A percentile compares a stretch with the other conserved stretches of the same genome.
Conservation (phyloP, 2,888 invertebrate genomes). For the Dichetophora obliterata region DNA sequence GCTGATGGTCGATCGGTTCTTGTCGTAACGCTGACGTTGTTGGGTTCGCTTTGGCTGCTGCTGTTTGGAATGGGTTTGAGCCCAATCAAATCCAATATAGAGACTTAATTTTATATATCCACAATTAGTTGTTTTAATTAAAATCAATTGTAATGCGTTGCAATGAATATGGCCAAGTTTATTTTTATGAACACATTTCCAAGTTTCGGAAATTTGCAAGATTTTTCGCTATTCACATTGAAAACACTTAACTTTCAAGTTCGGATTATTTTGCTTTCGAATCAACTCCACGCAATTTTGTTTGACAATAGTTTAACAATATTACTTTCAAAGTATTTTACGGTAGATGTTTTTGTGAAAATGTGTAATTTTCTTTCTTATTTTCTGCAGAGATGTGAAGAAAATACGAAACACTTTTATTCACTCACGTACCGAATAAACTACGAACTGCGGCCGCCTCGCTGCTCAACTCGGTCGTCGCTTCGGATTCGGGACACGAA, state of each 20-base stretch:
- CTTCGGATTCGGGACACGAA: conserved; percentile 54
- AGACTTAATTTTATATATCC: conserved; percentile 34
- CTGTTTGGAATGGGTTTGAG: conserved; percentile 32
- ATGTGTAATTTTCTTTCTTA: background rate
- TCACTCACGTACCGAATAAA: conserved; percentile 32
- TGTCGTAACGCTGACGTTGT: conserved; percentile 16
- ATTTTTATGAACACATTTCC: background rate
- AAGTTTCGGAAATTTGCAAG: background rate
- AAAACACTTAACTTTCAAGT: background rate
- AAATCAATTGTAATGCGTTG: background rate
- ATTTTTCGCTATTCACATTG: background rate
- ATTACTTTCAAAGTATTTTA: background rate
- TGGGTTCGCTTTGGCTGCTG: background rate
- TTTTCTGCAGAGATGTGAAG: conserved; percentile 16
- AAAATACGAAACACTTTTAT: conserved; percentile 27
- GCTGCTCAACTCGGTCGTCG: conserved; percentile 35
- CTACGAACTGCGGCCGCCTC: conserved; percentile 24
- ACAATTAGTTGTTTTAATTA: conserved; percentile 3
- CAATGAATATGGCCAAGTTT: background rate
- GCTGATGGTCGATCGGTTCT: background rate
- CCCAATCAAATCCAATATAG: conserved; percentile 30
- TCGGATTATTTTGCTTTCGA: background rate
- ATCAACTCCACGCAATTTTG: background rate
- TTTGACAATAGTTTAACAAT: conserved; percentile 13
- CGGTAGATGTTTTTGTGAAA: background rate